Evolutionary conservation across 2,797 vertebrate species (phyloP).

Genomic region (Bothrops alternatus): DNA sequence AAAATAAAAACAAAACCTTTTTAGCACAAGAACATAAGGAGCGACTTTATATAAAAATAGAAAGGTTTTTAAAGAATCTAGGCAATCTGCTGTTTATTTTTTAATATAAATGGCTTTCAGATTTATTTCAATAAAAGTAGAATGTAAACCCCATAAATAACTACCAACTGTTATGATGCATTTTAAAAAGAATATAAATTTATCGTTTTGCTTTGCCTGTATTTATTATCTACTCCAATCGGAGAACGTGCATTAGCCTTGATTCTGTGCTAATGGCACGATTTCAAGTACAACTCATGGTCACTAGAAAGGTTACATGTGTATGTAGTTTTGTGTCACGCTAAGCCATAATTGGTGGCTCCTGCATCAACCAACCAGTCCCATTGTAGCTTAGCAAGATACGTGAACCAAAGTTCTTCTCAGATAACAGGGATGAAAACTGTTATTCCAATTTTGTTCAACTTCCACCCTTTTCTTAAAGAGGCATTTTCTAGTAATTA

Average conservation of each 20-base stretch:
- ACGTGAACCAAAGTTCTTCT: neutral
- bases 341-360: neutral
- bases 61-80: neutral
- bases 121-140: neutral
- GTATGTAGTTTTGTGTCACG: neutral
- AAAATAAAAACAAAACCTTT: neutral
- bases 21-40: neutral
- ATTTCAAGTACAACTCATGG: neutral
- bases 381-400: neutral
- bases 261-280: neutral
- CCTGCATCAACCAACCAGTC: neutral
- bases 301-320: neutral
- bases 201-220: neutral
- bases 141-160: neutral
- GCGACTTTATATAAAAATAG: neutral
- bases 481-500: neutral
- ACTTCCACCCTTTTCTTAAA: neutral
- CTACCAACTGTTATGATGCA: neutral
- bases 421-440: neutral
- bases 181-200: neutral
- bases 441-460: neutral
- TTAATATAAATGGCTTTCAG: neutral
- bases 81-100: too few species aligned
- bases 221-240: neutral
- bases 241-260: neutral